These are phyloP conservation scores for Araneus ventricosus DNA, from an alignment of 1,140 invertebrate genomes.

Conservation along the genomic window DNA sequence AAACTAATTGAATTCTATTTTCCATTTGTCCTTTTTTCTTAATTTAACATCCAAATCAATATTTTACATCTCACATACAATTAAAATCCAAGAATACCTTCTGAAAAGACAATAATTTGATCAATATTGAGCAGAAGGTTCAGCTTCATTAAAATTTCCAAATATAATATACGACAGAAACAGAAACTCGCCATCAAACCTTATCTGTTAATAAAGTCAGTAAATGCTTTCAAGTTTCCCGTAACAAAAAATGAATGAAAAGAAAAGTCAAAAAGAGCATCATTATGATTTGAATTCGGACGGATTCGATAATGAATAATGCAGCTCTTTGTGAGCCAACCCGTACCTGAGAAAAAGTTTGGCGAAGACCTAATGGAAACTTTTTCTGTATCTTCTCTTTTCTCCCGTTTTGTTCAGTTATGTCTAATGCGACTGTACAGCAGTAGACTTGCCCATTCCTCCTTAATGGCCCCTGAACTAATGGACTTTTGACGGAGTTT, in stretches of 20 bases:
- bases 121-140: background rate
- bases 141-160: background rate
- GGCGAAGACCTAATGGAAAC: constrained; percentile 42
- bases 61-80: background rate
- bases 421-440: constrained; percentile 34
- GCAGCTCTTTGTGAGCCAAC: background rate
- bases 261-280: background rate
- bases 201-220: background rate
- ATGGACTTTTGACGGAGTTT: constrained; percentile 70
- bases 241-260: background rate
- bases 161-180: background rate
- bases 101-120: background rate
- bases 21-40: too few species aligned
- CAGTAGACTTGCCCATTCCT: constrained; percentile 50
- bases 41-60: too few species aligned
- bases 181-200: background rate
- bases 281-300: constrained; percentile 21
- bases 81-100: background rate
- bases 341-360: constrained; percentile 1
- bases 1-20: too few species aligned
- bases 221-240: background rate
- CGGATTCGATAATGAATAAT: constrained; percentile 24
- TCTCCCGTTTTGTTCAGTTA: constrained; percentile 50
- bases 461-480: constrained; percentile 65
- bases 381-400: constrained; percentile 11